Base-by-base conservation (phyloP, 1,140 invertebrate species). In the Procambarus clarkii region DNA sequence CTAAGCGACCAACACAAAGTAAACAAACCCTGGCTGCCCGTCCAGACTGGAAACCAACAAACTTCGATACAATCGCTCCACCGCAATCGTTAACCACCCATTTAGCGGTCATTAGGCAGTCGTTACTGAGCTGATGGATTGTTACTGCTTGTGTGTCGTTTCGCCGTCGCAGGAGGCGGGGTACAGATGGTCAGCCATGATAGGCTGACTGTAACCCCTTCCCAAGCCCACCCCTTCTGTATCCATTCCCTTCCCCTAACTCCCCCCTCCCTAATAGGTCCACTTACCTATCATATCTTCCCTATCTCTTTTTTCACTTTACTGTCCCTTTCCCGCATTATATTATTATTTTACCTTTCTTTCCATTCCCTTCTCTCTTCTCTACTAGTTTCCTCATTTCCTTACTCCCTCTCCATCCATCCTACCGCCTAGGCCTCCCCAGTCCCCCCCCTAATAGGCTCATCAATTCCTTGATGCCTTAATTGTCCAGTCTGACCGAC, bases 41-140 rank as follows among this genome's bases (percentile, higher is more conserved):
- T 2, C 4, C 4, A 4, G 7, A 54, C 50, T n/a, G n/a, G n/a
- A n/a, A n/a, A 54, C 50, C 50, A 54, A 54, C 50, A 21, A 21
- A 21, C 48, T 9, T 11, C 7, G 46, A 24, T n/a, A n/a, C 46
- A 8, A 85, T 45, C 83, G 46, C 44, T 21, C 45, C 34, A 71
- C 83, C 83, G 24, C 48, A 74, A 85, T 85, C 83, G 83, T 74
- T 71, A 85, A 85, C 83, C 69, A 71, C 58, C 83, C 83, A 85
- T 85, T 85, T 85, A 85, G 64, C 83, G 83, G 83, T 85, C 83
- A 85, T 85, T 85, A 85, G 83, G 64, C 83, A 85, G 60, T 85
- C 83, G 83, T 85, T 85, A 85, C 60, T 44, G 64, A 44, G 60
- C 83, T 85, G 83, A 85, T 85, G 83, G 60, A 85, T 85, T 85